Percentiles rank a stretch among this genome's conserved stretches.
phyloP scores from a whole-genome alignment of 2,888 invertebrate species.

The Xylocampa areola region DNA sequence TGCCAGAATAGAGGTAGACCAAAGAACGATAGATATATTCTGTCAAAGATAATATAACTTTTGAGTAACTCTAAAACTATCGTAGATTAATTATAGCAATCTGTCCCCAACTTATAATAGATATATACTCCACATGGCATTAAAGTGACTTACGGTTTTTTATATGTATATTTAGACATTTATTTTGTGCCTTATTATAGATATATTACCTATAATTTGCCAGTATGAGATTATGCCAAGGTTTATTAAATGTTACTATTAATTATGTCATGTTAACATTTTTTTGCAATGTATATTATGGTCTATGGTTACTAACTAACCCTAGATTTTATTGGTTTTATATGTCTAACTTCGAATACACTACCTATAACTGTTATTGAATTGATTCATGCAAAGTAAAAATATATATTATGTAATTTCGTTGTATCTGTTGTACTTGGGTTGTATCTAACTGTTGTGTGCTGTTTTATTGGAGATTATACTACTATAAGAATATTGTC shows the following conservation, averaged over 20 bases:
- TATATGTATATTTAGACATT: constrained; percentile 81
- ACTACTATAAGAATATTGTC: no score
- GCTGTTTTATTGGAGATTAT: no score
- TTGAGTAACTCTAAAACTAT: no score
- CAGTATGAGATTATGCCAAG: constrained; percentile 54
- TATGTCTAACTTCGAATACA: constrained; percentile 2
- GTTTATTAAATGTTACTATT: constrained; percentile 28
- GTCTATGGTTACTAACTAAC: constrained; percentile 42
- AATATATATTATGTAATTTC: not conserved
- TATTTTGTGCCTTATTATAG: constrained; percentile 63
- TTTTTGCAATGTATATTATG: constrained; percentile 57
- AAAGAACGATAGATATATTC: no score
- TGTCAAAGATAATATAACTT: no score
- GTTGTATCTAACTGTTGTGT: no score
- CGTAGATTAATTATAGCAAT: constrained; percentile 8
- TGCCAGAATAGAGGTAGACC: no score
- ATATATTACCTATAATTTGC: constrained; percentile 54
- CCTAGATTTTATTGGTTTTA: constrained; percentile 22
- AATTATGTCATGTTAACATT: constrained; percentile 33
- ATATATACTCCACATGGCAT: constrained; percentile 76
- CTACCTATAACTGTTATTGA: not conserved
- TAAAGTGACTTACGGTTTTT: constrained; percentile 75
- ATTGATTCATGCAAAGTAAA: no score
- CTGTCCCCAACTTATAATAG: constrained; percentile 53
- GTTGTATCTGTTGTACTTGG: no score